Evolutionary conservation across 2,797 vertebrate genomes (phyloP).

Genomic region (Phrynocephalus forsythii): DNA sequence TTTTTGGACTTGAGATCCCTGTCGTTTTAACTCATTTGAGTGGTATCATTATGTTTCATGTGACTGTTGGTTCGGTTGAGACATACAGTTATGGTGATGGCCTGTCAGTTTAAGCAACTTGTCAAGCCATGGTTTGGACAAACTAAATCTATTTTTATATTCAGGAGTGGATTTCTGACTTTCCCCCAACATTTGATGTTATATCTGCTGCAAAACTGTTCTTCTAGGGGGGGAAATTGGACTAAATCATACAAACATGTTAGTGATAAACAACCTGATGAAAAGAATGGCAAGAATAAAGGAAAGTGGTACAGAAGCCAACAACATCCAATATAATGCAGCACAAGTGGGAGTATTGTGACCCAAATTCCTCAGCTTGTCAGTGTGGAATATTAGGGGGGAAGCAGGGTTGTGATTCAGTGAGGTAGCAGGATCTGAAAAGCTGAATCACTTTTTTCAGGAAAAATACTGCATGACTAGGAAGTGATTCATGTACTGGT

Average conservation of each 20-base stretch:
- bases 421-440: constrained; percentile 66
- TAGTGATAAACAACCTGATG: background rate
- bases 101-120: background rate
- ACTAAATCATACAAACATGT: background rate
- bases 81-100: background rate
- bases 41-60: background rate
- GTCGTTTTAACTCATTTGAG: background rate
- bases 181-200: background rate
- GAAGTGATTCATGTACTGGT: constrained; percentile 42
- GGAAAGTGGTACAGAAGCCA: background rate
- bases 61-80: background rate
- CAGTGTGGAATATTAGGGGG: background rate
- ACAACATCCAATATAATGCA: background rate
- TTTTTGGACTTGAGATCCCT: background rate
- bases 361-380: background rate
- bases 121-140: background rate
- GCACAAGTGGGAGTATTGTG: background rate
- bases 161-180: background rate
- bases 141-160: background rate
- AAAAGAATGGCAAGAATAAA: background rate
- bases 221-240: background rate
- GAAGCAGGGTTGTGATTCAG: constrained; percentile 58
- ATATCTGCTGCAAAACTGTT: background rate
- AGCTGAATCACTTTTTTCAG: constrained; percentile 73
- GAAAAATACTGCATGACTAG: constrained; percentile 65